A percentile compares a stretch with the other conserved stretches of the same genome.
phyloP scores from a whole-genome alignment of 2,888 invertebrate species.

The Parnassius orleans region DNA sequence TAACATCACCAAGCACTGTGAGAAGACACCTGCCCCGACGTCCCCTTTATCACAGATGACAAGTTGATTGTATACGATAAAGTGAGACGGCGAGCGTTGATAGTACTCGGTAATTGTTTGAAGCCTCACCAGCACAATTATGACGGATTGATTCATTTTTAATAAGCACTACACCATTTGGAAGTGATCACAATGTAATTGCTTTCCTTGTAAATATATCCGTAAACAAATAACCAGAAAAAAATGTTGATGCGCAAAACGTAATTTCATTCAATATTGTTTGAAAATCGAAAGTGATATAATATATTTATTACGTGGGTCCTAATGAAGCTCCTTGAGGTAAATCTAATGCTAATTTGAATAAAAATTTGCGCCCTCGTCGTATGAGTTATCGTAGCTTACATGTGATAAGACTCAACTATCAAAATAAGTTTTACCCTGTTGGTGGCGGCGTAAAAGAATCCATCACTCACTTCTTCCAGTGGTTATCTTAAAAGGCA shows the following conservation, averaged over 20 bases:
- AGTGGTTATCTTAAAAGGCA: too few species aligned
- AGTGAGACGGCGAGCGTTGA: conserved; percentile 36
- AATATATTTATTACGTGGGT: neutral
- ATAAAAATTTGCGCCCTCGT: too few species aligned
- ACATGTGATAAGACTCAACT: too few species aligned
- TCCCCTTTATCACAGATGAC: conserved; percentile 47
- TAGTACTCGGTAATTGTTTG: conserved; percentile 46
- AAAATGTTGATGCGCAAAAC: too few species aligned
- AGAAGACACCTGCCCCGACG: conserved; percentile 39
- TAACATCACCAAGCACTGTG: neutral
- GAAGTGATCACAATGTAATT: conserved; percentile 11
- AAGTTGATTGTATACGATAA: conserved; percentile 42
- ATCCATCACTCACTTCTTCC: too few species aligned
- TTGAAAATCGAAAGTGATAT: too few species aligned
- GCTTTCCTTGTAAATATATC: neutral
- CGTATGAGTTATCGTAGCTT: too few species aligned
- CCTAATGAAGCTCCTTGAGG: neutral
- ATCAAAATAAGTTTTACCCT: too few species aligned
- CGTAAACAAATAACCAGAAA: too few species aligned
- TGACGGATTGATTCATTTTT: conserved; percentile 51
- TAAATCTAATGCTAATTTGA: neutral
- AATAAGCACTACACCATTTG: conserved; percentile 30
- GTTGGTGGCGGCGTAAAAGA: too few species aligned
- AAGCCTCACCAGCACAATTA: conserved; percentile 41
- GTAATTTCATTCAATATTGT: too few species aligned